Base-by-base conservation (phyloP, 2,888 invertebrate genomes). In the Hololepta plana region DNA sequence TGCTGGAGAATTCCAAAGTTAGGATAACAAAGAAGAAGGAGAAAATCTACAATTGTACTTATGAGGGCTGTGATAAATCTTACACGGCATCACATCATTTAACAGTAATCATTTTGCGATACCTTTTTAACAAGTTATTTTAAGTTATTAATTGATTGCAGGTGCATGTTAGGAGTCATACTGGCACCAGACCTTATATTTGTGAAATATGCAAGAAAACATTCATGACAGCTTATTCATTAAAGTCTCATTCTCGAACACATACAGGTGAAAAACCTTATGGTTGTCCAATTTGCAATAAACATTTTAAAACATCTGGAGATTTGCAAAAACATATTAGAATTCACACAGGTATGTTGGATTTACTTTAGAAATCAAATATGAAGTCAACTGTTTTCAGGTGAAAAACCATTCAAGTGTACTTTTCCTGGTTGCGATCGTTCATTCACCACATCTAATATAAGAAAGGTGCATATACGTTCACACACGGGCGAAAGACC, bases 401-500 rank as follows among this genome's bases (percentile, higher is more conserved):
- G 54, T 11, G 64, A 62, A 47, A 55, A 60, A 9, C 63, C 66
- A 12, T 59, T 54, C 49, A 43, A 49, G 19, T 68, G 67, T 47
- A 51, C 53, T 21, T 53, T 57, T 3, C 60, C 60, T 28, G 67
- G 67, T 10, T 73, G 73, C 45, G 63, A 62, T 15, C 57, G 65
- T 35, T 65, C 69, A 1, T 73, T 73, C 43, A 71, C 72, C 2
- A 73, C 72, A 2, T 69, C 70, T 12, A 72, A 73, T 44, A 72
- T 72, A 28, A 55, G 70, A 13, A 72, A 72, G 52, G 62, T 65
- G 23, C 73, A 73, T 41, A 61, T 71, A 19, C 51, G 73, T 22
- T 71, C 69, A 2, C 72, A 73, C 43, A 72, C 72, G 1, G 72
- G 72, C 2, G 70, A 72, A 47, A 49, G 69, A 11, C 72, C 72